Evolutionary conservation across 2,797 vertebrate species (phyloP).

Genomic region (Discoglossus pictus): DNA sequence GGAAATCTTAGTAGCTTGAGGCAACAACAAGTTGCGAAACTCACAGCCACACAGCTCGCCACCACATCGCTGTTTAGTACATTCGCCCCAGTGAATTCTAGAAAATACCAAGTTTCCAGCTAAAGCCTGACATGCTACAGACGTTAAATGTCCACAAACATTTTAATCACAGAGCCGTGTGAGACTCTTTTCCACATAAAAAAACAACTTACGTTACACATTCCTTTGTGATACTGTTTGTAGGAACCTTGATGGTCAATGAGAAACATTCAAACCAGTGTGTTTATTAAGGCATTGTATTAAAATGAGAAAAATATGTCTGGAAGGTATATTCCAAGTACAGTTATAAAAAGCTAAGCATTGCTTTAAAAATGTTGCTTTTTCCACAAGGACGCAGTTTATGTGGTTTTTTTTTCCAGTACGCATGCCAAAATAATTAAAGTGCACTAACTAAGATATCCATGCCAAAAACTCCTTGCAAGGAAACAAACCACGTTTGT

Average conservation of each 20-base stretch:
- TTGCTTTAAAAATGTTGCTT: conserved; percentile 17
- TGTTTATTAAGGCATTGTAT: conserved; percentile 19
- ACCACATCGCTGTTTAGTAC: too few species aligned
- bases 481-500: background rate
- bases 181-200: background rate
- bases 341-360: conserved; percentile 19
- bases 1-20: too few species aligned
- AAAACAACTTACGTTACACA: background rate
- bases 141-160: background rate
- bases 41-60: too few species aligned
- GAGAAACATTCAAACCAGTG: background rate
- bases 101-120: background rate
- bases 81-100: too few species aligned
- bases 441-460: conserved; percentile 23
- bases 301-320: conserved; percentile 28
- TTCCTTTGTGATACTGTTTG: background rate
- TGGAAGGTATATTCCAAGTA: conserved; percentile 18
- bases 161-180: background rate
- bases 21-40: too few species aligned
- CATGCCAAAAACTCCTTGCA: conserved; percentile 12
- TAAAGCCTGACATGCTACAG: conserved; percentile 1
- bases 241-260: background rate
- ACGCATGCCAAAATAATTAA: conserved; percentile 39
- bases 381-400: conserved; percentile 39
- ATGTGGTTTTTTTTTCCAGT: conserved; percentile 33